Conservation (phyloP, 2,113 vertebrate genomes). For the Colaptes auratus region DNA sequence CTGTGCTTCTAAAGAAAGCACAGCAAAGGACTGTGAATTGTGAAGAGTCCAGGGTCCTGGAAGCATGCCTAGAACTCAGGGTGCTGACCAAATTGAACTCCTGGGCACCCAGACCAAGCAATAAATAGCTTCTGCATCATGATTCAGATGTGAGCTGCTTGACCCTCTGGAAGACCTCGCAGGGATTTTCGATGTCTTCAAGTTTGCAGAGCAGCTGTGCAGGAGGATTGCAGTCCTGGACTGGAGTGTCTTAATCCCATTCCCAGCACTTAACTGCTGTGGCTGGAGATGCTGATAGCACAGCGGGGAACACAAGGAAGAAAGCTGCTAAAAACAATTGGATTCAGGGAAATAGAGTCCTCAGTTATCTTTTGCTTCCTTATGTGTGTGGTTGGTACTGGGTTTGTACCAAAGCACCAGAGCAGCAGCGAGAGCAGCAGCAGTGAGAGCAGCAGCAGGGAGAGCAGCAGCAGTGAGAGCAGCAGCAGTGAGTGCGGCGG, state of each 20-base stretch:
- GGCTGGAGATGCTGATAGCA: background rate
- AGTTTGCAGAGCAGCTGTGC: background rate
- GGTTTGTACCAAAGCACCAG: background rate
- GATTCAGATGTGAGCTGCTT: background rate
- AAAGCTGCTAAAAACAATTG: background rate
- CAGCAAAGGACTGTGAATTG: background rate
- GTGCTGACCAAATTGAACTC: background rate
- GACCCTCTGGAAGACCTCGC: background rate
- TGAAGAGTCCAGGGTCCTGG: background rate
- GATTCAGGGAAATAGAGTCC: too few species aligned
- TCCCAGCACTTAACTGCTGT: slow-evolving; percentile 16
- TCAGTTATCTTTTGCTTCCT: background rate
- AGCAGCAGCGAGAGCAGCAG: background rate
- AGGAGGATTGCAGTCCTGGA: background rate
- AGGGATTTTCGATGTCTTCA: background rate
- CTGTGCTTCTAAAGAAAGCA: background rate
- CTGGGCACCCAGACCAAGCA: background rate
- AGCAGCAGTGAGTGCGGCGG: background rate
- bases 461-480: background rate
- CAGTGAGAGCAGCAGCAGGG: too few species aligned
- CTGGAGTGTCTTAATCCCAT: background rate
- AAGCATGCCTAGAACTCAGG: background rate
- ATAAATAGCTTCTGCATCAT: background rate
- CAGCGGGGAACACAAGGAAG: background rate
- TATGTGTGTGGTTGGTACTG: background rate